Base-by-base conservation (phyloP, 2,113 vertebrate genomes). In the Austrofundulus limnaeus region DNA sequence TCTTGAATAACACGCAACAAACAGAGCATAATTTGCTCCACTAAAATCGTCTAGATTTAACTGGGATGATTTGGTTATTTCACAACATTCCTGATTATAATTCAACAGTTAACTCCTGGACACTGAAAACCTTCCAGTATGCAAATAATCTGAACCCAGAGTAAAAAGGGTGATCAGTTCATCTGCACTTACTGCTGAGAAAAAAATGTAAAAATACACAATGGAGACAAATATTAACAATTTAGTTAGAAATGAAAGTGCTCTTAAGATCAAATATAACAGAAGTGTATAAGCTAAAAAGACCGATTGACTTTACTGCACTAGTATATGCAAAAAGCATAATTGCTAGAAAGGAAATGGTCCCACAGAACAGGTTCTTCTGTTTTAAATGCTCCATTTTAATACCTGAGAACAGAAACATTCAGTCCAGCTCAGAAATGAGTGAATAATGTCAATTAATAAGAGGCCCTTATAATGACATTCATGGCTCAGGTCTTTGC, bases 361-460 rank as follows among this genome's bases (percentile, higher is more conserved):
- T 61, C 59, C 24, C 42, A 31, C n/a, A 38, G 64, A 65, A 49
- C 48, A 28, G 46, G 48, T 53, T 61, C 20, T 28, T 10, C 42
- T 16, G 50, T 15, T 37, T 55, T 75, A 59, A 54, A 24, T 39
- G 39, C 17, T 20, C 20, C 0, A n/a, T 58, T 62, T 48, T 42
- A 62, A 16, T 45, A 31, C 53, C 45, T 67, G 62, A 82, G 58
- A 56, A 68, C 54, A 38, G 41, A 12, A 53, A 59, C 20, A 72
- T 79, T 79, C 75, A 82, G 53, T 1, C 11, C 43, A 72, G 49
- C 75, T 68, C 53, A 58, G 41, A 70, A 71, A 71, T 42, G 45
- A 37, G 21, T 4, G 37, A 62, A 76, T 77, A 64, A 84, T 42
- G 76, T 78, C 53, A 82, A 82, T 85, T 83, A 77, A 86, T 43